These are phyloP conservation scores for Hylaea fasciaria DNA, from an alignment of 2,888 invertebrate genomes.

Conservation along the genomic window DNA sequence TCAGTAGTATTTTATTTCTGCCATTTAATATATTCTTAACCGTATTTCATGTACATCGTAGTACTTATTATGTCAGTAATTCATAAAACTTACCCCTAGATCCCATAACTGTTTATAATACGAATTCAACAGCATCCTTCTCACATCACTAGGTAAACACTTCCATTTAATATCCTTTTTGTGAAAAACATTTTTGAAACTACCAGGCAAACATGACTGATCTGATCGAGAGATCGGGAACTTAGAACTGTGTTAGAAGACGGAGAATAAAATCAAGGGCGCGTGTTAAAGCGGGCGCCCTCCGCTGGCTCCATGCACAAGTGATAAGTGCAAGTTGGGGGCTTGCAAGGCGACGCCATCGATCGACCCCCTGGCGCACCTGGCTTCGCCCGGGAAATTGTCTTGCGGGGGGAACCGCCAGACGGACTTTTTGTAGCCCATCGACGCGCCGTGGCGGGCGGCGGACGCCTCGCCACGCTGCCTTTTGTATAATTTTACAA, in stretches of 20 bases:
- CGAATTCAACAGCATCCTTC: slow-evolving; percentile 55
- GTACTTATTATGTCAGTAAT: no score
- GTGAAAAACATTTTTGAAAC: slow-evolving; percentile 35
- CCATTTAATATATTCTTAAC: no score
- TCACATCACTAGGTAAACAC: slow-evolving; percentile 25
- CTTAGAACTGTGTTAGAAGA: slow-evolving; percentile 6
- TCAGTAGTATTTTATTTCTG: no score
- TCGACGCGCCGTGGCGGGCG: slow-evolving; percentile 20
- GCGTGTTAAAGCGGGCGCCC: slow-evolving; percentile 62
- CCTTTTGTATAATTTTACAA: slow-evolving; percentile 11
- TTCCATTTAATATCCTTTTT: slow-evolving; percentile 31
- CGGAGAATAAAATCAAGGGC: slow-evolving; percentile 44
- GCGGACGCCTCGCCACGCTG: slow-evolving; percentile 2
- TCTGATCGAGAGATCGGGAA: slow-evolving; percentile 44
- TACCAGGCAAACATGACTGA: slow-evolving; percentile 52
- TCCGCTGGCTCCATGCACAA: slow-evolving; percentile 69
- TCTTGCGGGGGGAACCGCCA: slow-evolving; percentile 34
- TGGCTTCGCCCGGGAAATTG: slow-evolving; percentile 38
- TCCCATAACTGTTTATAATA: slow-evolving; percentile 64
- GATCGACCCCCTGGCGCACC: slow-evolving; percentile 67
- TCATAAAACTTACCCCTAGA: slow-evolving; percentile 56
- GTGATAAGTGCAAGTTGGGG: slow-evolving; percentile 73
- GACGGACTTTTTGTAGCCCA: slow-evolving; percentile 26
- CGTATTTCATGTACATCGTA: no score
- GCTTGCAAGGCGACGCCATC: slow-evolving; percentile 61